Evolutionary conservation across 1,140 invertebrate species (phyloP).

Genomic region (Bombus affinis): DNA sequence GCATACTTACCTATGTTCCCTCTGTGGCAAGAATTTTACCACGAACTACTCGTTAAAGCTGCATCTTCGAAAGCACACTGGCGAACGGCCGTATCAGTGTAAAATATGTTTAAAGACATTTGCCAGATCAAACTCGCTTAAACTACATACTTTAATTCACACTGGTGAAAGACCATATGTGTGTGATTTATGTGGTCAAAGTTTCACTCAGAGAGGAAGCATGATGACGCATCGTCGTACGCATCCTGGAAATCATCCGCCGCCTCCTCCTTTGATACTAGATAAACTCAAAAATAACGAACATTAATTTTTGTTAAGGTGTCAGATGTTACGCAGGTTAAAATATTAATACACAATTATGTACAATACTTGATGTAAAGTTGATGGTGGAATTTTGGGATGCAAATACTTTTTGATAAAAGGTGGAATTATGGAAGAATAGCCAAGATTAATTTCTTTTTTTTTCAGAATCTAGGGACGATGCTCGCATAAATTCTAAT

Average conservation of each 20-base stretch:
- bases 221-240: constrained; percentile 58
- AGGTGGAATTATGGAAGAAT: not conserved
- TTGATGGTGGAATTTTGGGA: not conserved
- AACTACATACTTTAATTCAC: constrained; percentile 86
- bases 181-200: constrained; percentile 85
- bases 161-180: constrained; percentile 84
- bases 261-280: constrained; percentile 11
- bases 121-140: constrained; percentile 84
- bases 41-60: constrained; percentile 77
- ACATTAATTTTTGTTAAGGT: not conserved
- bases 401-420: not conserved
- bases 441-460: too few relatives aligned
- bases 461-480: not conserved
- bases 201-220: constrained; percentile 82
- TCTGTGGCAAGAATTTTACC: constrained; percentile 85
- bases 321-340: too few relatives aligned
- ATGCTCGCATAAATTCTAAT: too few relatives aligned
- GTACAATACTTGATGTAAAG: not conserved
- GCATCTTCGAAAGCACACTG: constrained; percentile 85
- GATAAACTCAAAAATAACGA: not conserved
- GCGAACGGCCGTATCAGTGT: constrained; percentile 79
- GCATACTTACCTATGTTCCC: constrained; percentile 79
- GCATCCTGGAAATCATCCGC: constrained; percentile 28
- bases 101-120: constrained; percentile 79
- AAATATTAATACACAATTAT: not conserved